Conservation (phyloP, 2,113 vertebrate species). For the Trichomycterus rosablanca region DNA sequence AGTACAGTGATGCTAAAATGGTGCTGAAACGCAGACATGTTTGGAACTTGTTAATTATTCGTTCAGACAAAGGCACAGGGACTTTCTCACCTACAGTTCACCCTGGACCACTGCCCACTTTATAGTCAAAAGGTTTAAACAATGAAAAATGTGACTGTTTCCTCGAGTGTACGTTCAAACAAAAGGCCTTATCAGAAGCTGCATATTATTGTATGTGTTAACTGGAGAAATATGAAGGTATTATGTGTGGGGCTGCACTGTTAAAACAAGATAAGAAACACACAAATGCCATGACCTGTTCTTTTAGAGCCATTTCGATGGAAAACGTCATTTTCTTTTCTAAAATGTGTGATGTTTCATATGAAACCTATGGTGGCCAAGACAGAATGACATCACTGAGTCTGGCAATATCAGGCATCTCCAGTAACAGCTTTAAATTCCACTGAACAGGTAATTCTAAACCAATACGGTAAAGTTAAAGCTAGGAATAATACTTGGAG, state of each 20-base stretch:
- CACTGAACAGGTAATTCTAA: no score
- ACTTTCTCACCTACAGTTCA: conserved; percentile 52
- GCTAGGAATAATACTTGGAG: no score
- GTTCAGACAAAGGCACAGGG: conserved; percentile 29
- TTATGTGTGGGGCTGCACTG: conserved; percentile 63
- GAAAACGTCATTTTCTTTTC: conserved; percentile 9
- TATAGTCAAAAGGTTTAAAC: conserved; percentile 57
- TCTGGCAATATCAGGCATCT: no score
- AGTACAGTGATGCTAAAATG: conserved; percentile 27
- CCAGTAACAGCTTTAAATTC: no score
- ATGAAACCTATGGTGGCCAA: no score
- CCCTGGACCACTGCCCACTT: conserved; percentile 45
- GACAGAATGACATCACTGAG: neutral
- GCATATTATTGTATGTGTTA: conserved; percentile 68
- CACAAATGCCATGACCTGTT: conserved; percentile 46
- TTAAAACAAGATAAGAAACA: conserved; percentile 75
- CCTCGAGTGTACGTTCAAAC: conserved; percentile 64
- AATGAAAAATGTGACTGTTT: conserved; percentile 70
- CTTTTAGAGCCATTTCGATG: conserved; percentile 11
- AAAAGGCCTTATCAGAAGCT: conserved; percentile 69
- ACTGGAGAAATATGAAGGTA: conserved; percentile 68
- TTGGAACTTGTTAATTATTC: conserved; percentile 24
- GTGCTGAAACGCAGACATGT: conserved; percentile 26
- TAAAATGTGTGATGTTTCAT: no score
- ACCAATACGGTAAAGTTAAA: no score